Evolutionary conservation across 2,888 invertebrate genomes (phyloP).

Genomic region (Drosophila kuntzei): DNA sequence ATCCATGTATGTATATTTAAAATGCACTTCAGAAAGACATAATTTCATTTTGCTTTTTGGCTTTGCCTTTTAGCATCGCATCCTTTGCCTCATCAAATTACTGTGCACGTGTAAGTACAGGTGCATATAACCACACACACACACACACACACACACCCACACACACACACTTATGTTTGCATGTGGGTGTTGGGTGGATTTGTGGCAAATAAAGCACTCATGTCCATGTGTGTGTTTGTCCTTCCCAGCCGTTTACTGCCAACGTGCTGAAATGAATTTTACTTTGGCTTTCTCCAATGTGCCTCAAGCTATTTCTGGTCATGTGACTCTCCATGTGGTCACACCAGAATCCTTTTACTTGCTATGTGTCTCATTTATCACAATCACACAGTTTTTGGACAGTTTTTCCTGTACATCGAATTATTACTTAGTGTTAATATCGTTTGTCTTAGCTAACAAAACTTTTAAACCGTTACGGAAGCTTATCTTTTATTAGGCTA

Average conservation of each 20-base stretch:
- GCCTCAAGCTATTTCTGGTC: slow-evolving; percentile 30
- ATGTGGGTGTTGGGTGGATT: slow-evolving; percentile 12
- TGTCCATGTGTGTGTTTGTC: slow-evolving; percentile 21
- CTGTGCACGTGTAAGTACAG: slow-evolving; percentile 69
- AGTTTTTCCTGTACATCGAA: slow-evolving; percentile 28
- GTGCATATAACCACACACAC: slow-evolving; percentile 36
- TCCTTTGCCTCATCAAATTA: slow-evolving; percentile 72
- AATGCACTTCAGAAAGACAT: slow-evolving; percentile 75
- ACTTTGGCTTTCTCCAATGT: slow-evolving; percentile 38
- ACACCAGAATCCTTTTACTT: slow-evolving; percentile 29
- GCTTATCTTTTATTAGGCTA: neutral
- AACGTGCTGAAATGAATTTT: slow-evolving; percentile 56
- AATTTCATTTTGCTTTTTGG: slow-evolving; percentile 75
- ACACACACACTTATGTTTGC: slow-evolving; percentile 14
- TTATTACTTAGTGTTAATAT: slow-evolving; percentile 19
- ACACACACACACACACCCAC: neutral
- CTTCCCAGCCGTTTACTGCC: slow-evolving; percentile 58
- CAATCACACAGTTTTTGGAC: slow-evolving; percentile 61
- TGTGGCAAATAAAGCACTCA: slow-evolving; percentile 41
- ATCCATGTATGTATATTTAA: slow-evolving; percentile 71
- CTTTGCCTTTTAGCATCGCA: slow-evolving; percentile 45
- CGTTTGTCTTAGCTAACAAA: slow-evolving; percentile 19
- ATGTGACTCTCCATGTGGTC: slow-evolving; percentile 27
- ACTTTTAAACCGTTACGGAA: neutral
- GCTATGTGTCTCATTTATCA: slow-evolving; percentile 64